Evolutionary conservation across 2,888 invertebrate species (phyloP).

Genomic region (Labia minor): DNA sequence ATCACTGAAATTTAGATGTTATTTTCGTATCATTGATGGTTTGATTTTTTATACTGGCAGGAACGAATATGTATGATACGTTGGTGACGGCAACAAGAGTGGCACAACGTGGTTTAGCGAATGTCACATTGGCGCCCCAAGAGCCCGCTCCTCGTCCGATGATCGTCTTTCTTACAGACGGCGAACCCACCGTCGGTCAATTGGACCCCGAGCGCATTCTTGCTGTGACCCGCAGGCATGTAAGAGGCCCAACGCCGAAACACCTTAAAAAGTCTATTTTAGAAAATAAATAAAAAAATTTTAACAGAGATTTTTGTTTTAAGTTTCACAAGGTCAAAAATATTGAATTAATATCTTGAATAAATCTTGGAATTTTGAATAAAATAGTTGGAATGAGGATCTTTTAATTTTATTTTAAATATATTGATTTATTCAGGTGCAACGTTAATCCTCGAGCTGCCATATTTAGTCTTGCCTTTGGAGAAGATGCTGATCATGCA

Average conservation of each 20-base stretch:
- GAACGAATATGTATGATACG: conserved; percentile 58
- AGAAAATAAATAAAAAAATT: too few relatives aligned
- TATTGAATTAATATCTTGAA: too few relatives aligned
- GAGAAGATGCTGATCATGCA: conserved; percentile 52
- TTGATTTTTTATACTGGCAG: too few relatives aligned
- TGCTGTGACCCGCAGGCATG: conserved; percentile 19
- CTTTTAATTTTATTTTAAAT: too few relatives aligned
- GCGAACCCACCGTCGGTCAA: conserved; percentile 51
- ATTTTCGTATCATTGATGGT: too few relatives aligned
- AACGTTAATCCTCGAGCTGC: conserved; percentile 39
- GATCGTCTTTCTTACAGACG: conserved; percentile 55
- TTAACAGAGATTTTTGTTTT: too few relatives aligned
- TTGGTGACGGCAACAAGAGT: conserved; percentile 45
- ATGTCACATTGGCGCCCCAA: conserved; percentile 14
- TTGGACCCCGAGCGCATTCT: conserved; percentile 34
- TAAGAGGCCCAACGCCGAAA: not conserved
- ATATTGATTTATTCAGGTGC: conserved; percentile 17
- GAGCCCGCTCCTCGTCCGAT: conserved; percentile 45
- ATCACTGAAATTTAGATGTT: not conserved
- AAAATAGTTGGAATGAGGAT: too few relatives aligned
- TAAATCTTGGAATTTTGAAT: too few relatives aligned
- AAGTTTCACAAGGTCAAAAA: too few relatives aligned
- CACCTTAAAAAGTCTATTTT: not conserved
- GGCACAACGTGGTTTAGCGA: conserved; percentile 31
- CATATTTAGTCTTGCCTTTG: conserved; percentile 60